A percentile compares a stretch with the other conserved stretches of the same genome.
Evolutionary conservation across 2,888 invertebrate species (phyloP).

Genomic region (Spicauda simplicius): DNA sequence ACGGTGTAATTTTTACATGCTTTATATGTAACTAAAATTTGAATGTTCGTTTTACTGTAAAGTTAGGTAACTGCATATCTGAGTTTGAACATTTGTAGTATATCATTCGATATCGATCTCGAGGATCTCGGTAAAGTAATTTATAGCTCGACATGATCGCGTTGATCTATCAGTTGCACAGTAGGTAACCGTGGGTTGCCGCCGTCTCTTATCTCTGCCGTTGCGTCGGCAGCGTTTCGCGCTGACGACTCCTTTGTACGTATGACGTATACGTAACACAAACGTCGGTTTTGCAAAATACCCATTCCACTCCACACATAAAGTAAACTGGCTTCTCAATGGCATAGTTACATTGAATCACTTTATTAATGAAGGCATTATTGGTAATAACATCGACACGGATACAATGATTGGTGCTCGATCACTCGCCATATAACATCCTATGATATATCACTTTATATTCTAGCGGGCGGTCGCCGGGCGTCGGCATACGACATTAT

Average conservation of each 20-base stretch:
- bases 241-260: slow-evolving; percentile 69
- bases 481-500: slow-evolving; percentile 72
- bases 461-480: slow-evolving; percentile 62
- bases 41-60: background rate
- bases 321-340: slow-evolving; percentile 35
- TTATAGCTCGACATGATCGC: slow-evolving; percentile 18
- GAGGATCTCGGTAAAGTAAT: slow-evolving; percentile 21
- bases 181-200: slow-evolving; percentile 54
- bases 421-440: slow-evolving; percentile 62
- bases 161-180: slow-evolving; percentile 46
- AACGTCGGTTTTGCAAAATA: slow-evolving; percentile 57
- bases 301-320: slow-evolving; percentile 47
- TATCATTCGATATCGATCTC: slow-evolving; percentile 23
- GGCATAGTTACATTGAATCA: slow-evolving; percentile 15
- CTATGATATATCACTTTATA: slow-evolving; percentile 74
- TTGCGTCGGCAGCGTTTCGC: slow-evolving; percentile 64
- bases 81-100: slow-evolving; percentile 22
- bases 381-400: slow-evolving; percentile 21
- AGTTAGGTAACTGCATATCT: slow-evolving; percentile 10
- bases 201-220: slow-evolving; percentile 61
- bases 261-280: slow-evolving; percentile 62
- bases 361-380: slow-evolving; percentile 17
- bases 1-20: too few relatives aligned
- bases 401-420: slow-evolving; percentile 57
- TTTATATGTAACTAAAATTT: too few relatives aligned